phyloP scores from a whole-genome alignment of 2,113 vertebrate genomes.

The Carettochelys insculpta region DNA sequence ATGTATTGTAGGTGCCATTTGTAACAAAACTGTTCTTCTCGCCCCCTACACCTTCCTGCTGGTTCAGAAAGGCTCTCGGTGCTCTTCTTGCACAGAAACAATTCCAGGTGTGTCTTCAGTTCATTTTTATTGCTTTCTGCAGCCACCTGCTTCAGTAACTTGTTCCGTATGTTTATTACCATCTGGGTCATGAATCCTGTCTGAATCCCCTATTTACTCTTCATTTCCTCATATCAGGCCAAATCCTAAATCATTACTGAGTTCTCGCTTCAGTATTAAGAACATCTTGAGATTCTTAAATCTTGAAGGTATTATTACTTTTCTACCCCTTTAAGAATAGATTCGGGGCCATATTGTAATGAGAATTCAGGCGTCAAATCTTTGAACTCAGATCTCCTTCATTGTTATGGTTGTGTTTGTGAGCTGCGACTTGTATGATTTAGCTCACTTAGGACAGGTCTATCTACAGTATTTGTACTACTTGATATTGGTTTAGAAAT shows the following conservation, averaged over 20 bases:
- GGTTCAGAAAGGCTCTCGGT: constrained; percentile 4
- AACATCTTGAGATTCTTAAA: not conserved
- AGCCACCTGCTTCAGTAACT: not conserved
- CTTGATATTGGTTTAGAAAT: not conserved
- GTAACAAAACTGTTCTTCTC: no score
- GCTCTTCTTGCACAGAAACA: not conserved
- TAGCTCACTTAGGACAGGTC: not conserved
- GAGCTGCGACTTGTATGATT: not conserved
- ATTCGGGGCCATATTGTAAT: not conserved
- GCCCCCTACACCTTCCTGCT: not conserved
- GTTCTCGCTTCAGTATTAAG: not conserved
- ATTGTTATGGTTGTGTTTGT: not conserved
- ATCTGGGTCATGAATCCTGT: not conserved
- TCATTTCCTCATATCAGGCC: not conserved
- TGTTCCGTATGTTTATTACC: not conserved
- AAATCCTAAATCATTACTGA: not conserved
- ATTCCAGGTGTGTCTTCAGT: not conserved
- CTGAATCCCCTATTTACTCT: fast-evolving
- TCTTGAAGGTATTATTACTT: not conserved
- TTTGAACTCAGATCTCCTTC: not conserved
- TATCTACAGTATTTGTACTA: not conserved
- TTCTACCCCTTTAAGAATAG: not conserved
- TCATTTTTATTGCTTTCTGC: constrained; percentile 18
- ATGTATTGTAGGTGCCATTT: no score
- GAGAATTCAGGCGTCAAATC: not conserved